Percentiles rank a stretch among this genome's conserved stretches.
These are phyloP conservation scores for Dicyrtomina minuta DNA, from an alignment of 2,888 invertebrate species.

Conservation along the genomic window DNA sequence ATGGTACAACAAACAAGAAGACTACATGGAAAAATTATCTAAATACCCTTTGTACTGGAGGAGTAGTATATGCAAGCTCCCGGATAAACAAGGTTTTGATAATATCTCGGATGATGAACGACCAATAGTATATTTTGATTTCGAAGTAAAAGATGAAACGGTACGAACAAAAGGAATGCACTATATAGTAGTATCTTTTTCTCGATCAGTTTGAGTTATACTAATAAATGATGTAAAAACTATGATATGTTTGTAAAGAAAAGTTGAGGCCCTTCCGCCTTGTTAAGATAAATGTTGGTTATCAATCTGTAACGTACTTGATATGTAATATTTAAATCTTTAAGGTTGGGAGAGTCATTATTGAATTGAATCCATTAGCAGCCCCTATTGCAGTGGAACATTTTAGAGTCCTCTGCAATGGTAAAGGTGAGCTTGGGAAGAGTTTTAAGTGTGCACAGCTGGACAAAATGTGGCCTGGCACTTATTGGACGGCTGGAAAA, in stretches of 20 bases:
- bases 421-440: background rate
- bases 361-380: slow-evolving; percentile 11
- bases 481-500: background rate
- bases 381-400: slow-evolving; percentile 21
- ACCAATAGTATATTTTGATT: slow-evolving; percentile 33
- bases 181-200: background rate
- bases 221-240: background rate
- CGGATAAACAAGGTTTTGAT: slow-evolving; percentile 11
- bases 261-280: too few species aligned
- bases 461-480: slow-evolving; percentile 20
- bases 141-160: slow-evolving; percentile 12
- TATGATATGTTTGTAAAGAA: too few species aligned
- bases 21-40: background rate
- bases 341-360: slow-evolving; percentile 19
- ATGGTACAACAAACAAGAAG: slow-evolving; percentile 18
- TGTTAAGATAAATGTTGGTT: too few species aligned
- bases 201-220: background rate
- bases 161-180: too few species aligned
- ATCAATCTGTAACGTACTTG: too few species aligned
- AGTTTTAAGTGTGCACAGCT: slow-evolving; percentile 5
- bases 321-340: background rate
- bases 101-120: background rate
- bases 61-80: background rate
- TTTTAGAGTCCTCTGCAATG: background rate
- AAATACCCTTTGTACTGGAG: slow-evolving; percentile 23